Percentiles rank a stretch among this genome's conserved stretches.
phyloP scores from a whole-genome alignment of 2,888 invertebrate genomes.

The Pyralis farinalis region DNA sequence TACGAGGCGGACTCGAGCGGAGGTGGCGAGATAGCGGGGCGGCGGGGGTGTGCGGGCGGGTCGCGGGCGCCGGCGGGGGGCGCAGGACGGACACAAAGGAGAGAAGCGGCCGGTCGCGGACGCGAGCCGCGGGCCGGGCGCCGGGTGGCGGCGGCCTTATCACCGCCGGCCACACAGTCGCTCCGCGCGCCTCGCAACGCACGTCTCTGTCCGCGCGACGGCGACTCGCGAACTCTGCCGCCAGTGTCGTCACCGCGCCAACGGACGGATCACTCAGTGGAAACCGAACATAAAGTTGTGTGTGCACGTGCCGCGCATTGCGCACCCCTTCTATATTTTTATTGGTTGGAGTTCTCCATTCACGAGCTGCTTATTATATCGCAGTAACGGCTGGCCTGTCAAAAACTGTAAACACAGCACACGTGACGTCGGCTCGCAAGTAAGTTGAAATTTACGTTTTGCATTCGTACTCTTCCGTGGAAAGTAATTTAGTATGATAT shows the following conservation, averaged over 20 bases:
- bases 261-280: slow-evolving; percentile 42
- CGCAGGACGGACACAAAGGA: slow-evolving; percentile 78
- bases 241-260: slow-evolving; percentile 47
- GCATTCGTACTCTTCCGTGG: too few species aligned
- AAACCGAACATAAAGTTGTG: slow-evolving; percentile 34
- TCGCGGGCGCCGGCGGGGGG: slow-evolving; percentile 34
- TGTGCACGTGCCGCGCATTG: slow-evolving; percentile 56
- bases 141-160: slow-evolving; percentile 51
- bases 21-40: slow-evolving; percentile 51
- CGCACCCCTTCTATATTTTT: slow-evolving; percentile 44
- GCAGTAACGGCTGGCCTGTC: slow-evolving; percentile 55
- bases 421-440: slow-evolving; percentile 68
- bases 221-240: slow-evolving; percentile 16
- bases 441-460: slow-evolving; percentile 56
- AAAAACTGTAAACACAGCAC: slow-evolving; percentile 70
- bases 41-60: slow-evolving; percentile 38
- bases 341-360: slow-evolving; percentile 43
- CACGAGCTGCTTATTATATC: slow-evolving; percentile 38
- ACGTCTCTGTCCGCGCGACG: slow-evolving; percentile 41
- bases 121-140: slow-evolving; percentile 60
- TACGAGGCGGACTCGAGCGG: slow-evolving; percentile 42
- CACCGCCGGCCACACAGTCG: slow-evolving; percentile 71
- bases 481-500: too few species aligned
- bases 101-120: slow-evolving; percentile 73
- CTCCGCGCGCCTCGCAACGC: slow-evolving; percentile 63